phyloP scores from a whole-genome alignment of 2,888 invertebrate genomes.

The Drosophila pegasa region DNA sequence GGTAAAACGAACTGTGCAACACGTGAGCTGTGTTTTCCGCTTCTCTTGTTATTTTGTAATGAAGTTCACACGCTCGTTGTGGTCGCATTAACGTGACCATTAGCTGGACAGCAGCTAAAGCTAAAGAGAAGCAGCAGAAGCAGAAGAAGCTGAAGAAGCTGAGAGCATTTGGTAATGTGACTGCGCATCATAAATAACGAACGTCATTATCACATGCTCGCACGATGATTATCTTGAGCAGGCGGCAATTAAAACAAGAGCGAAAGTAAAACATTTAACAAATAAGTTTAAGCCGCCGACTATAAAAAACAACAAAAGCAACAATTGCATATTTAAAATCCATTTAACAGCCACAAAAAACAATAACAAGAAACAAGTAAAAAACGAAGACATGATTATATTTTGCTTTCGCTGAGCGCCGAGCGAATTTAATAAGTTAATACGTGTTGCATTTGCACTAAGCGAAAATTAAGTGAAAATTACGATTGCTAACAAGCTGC shows the following conservation, averaged over 20 bases:
- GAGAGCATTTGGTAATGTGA: constrained; percentile 6
- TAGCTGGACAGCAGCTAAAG: constrained; percentile 24
- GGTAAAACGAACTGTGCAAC: constrained; percentile 10
- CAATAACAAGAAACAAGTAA: too few species aligned
- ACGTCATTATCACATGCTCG: constrained; percentile 35
- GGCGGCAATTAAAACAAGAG: constrained; percentile 68
- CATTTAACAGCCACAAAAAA: constrained; percentile 24
- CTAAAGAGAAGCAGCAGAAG: background rate
- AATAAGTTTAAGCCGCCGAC: constrained; percentile 3
- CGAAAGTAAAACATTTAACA: constrained; percentile 69
- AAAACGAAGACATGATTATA: constrained; percentile 21
- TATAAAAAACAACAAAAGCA: constrained; percentile 35
- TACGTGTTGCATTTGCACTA: constrained; percentile 26
- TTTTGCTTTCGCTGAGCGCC: constrained; percentile 32
- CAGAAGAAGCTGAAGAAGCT: background rate
- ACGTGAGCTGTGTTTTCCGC: constrained; percentile 13
- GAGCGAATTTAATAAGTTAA: constrained; percentile 2
- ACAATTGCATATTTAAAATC: constrained; percentile 51
- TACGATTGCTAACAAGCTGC: background rate
- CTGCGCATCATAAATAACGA: constrained; percentile 27
- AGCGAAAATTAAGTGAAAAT: constrained; percentile 65
- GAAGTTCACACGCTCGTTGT: constrained; percentile 66
- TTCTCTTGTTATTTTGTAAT: constrained; percentile 42
- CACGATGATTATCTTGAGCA: constrained; percentile 37
- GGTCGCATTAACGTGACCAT: constrained; percentile 55